Base-by-base conservation (phyloP, 2,888 invertebrate genomes). In the Leptura quadrifasciata region DNA sequence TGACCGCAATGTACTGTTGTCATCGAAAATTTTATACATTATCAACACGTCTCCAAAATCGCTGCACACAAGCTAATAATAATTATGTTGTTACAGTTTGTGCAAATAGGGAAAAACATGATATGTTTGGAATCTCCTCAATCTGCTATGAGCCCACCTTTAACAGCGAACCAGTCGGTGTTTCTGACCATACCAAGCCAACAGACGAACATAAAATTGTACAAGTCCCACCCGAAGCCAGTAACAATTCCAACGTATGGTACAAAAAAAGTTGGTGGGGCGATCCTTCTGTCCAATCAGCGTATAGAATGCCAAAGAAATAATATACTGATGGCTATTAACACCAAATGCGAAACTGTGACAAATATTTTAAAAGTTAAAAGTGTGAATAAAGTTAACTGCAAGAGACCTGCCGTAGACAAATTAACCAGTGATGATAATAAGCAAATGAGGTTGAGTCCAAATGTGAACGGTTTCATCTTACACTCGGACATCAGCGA, bases 141-240 rank as follows among this genome's bases (percentile, higher is more conserved):
- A 63, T 85, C 86, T 24, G 83, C 84, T 2, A 78, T 84, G 60
- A 85, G 83, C 73, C 84, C 85, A 17, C 84, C 86, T 15, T 74
- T 81, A n/a, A 75, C 81, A 27, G 83, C 84, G 39, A 86, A 84
- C 52, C 85, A 85, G 72, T 84, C 86, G 58, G 80, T 86, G 27
- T 85, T 87, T 68, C 80, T 87, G 73, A 84, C 86, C 12, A 86
- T 88, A 68, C 86, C 87, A 8, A 85, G 83, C 60, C 82, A 83
- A 39, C 74, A 83, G n/a, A 77, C 81, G 21, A 85, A 82, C 77
- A 82, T 86, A 72, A 85, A 86, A 73, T 80, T 87, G 89, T 92
- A 92, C 85, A 87, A 91, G 78, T 85, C 91, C 21, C 91, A 92
- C 76, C 92, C 93, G 76, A 92, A 93, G 77, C 92, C 93, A 12